A percentile compares a stretch with the other conserved stretches of the same genome.
These are phyloP conservation scores for Anoplophora glabripennis DNA, from an alignment of 1,140 invertebrate genomes.

Conservation along the genomic window DNA sequence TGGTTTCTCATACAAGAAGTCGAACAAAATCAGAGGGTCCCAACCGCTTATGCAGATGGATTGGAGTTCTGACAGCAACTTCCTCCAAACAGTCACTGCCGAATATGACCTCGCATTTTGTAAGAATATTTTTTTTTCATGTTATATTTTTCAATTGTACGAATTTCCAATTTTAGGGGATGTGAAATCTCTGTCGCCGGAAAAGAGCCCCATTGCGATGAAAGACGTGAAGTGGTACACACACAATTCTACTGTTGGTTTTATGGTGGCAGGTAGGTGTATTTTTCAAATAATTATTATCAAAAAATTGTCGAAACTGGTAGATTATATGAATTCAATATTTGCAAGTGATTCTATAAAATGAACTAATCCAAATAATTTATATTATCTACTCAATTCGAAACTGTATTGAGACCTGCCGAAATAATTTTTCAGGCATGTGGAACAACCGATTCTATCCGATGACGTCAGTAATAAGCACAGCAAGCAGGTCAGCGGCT, in stretches of 20 bases:
- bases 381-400: too few relatives aligned
- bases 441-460: constrained; percentile 88
- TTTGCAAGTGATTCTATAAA: neutral
- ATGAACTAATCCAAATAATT: neutral
- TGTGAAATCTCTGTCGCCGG: constrained; percentile 75
- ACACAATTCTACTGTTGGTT: constrained; percentile 80
- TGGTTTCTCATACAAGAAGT: constrained; percentile 84
- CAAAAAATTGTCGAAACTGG: neutral
- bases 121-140: constrained; percentile 53
- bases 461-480: constrained; percentile 74
- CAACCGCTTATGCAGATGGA: constrained; percentile 82
- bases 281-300: neutral
- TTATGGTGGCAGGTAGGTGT: constrained; percentile 72
- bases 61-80: constrained; percentile 87
- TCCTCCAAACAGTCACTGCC: constrained; percentile 84
- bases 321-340: neutral
- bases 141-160: neutral
- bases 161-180: constrained; percentile 66
- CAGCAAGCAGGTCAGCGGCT: constrained; percentile 74
- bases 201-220: constrained; percentile 82
- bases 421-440: constrained; percentile 59
- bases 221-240: constrained; percentile 88
- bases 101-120: constrained; percentile 90
- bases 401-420: neutral
- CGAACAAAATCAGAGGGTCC: constrained; percentile 79